phyloP scores from a whole-genome alignment of 2,888 invertebrate genomes.

The Lumbricus terrestris region DNA sequence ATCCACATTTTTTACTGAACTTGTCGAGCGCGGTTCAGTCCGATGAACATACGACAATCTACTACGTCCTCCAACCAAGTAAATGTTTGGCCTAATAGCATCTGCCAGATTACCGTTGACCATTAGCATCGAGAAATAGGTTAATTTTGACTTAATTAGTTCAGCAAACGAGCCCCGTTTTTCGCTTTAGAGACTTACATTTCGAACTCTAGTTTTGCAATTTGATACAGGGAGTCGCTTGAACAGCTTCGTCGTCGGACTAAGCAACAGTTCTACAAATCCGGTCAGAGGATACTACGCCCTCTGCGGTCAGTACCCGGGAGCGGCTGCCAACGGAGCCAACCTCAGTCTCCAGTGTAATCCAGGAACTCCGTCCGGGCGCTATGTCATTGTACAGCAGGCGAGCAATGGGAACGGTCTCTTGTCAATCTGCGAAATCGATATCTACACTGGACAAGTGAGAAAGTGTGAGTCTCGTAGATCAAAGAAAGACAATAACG shows the following conservation, averaged over 20 bases:
- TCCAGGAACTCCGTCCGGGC: not conserved
- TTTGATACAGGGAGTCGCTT: not conserved
- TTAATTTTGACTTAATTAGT: no score
- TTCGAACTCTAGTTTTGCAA: not conserved
- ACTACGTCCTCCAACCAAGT: no score
- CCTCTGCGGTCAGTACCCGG: not conserved
- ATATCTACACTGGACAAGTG: not conserved
- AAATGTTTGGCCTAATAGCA: no score
- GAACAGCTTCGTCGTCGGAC: not conserved
- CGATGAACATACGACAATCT: no score
- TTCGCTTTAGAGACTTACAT: no score
- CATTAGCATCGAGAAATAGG: no score
- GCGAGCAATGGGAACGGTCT: not conserved
- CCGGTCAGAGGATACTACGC: not conserved
- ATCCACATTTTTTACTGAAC: no score
- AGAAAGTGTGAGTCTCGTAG: no score
- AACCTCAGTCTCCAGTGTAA: not conserved
- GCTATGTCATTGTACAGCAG: not conserved
- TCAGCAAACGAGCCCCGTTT: no score
- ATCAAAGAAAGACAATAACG: no score
- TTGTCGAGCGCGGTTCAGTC: no score
- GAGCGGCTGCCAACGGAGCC: not conserved
- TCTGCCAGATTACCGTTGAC: no score
- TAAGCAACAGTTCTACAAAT: not conserved
- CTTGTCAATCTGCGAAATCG: not conserved